Base-by-base conservation (phyloP, 1,140 invertebrate genomes). In the Vollenhovia emeryi region DNA sequence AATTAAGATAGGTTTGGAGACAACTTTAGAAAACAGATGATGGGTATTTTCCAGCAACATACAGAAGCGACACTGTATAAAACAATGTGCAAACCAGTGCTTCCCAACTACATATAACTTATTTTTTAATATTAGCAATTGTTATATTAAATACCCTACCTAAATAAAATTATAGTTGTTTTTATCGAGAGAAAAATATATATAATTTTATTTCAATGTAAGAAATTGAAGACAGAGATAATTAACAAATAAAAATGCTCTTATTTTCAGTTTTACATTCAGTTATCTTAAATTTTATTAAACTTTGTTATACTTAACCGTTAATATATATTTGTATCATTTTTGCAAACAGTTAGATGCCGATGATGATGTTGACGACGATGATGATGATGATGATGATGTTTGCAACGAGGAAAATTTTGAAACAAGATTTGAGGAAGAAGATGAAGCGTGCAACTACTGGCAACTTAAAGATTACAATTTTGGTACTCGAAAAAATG, bases 351-450 rank as follows among this genome's bases (percentile, higher is more conserved):
- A 94, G 92, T 91, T 94, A 1, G 93, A 94, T 66, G 93, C 89
- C 0, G 89, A 90, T 13, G 94, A 94, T 30, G 95, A 43, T 36
- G n/a, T n/a, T 9, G 36, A 40, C 36, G 40, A 43, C 11, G 43
- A 94, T 21, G 93, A 95, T 11, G 94, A 66, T 21, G 62, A 66
- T 24, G 94, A 95, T 43, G 93, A 94, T 4, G 94, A 95, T 24
- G 94, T 94, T 43, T 91, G 93, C 36, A 94, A 94, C 13, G 94
- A 95, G 24, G 93, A 94, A 6, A 27, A 57, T 27, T 92, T 92
- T 13, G 91, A 92, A 11, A 91, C 92, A 0, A 92, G 92, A 55
- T 93, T 93, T 15, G 93, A 94, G 1, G 93, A 93, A 62, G 93
- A 94, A 1, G 90, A 92, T 15, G 91, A 91, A 21, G 87, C 86